phyloP scores from a whole-genome alignment of 2,888 invertebrate species.

The Neoascia interrupta region DNA sequence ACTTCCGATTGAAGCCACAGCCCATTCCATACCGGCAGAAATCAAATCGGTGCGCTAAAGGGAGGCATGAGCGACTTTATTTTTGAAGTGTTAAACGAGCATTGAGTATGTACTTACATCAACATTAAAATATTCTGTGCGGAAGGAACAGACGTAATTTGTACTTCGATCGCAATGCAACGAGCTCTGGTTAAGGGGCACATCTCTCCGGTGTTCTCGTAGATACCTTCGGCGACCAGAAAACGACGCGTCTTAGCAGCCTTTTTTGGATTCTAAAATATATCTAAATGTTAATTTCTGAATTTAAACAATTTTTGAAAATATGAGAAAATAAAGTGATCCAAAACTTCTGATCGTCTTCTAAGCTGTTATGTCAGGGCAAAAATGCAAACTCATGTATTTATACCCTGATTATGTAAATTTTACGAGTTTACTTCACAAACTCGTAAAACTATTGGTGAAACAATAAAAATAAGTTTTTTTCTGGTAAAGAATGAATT shows the following conservation, averaged over 20 bases:
- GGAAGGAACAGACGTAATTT: slow-evolving; percentile 93
- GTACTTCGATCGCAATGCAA: slow-evolving; percentile 90
- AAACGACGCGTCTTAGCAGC: slow-evolving; percentile 83
- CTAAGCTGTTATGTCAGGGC: too few relatives aligned
- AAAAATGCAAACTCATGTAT: too few relatives aligned
- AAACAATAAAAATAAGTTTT: slow-evolving; percentile 54
- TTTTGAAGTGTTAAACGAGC: neutral
- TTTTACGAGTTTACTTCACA: too few relatives aligned
- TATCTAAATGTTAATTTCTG: too few relatives aligned
- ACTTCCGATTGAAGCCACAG: slow-evolving; percentile 93
- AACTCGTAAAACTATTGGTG: too few relatives aligned
- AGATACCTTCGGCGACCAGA: slow-evolving; percentile 95
- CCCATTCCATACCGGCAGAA: slow-evolving; percentile 91
- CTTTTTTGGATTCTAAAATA: slow-evolving; percentile 83
- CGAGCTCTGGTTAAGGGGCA: slow-evolving; percentile 91
- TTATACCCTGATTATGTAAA: too few relatives aligned
- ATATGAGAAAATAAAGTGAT: too few relatives aligned
- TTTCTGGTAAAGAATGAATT: neutral
- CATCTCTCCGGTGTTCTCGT: slow-evolving; percentile 93
- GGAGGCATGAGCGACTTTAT: neutral
- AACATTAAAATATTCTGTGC: slow-evolving; percentile 91
- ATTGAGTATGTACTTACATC: slow-evolving; percentile 80
- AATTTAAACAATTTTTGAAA: too few relatives aligned
- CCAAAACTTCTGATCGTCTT: too few relatives aligned
- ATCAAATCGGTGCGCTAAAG: slow-evolving; percentile 86